Base-by-base conservation (phyloP, 2,113 vertebrate species). In the Boleophthalmus pectinirostris region DNA sequence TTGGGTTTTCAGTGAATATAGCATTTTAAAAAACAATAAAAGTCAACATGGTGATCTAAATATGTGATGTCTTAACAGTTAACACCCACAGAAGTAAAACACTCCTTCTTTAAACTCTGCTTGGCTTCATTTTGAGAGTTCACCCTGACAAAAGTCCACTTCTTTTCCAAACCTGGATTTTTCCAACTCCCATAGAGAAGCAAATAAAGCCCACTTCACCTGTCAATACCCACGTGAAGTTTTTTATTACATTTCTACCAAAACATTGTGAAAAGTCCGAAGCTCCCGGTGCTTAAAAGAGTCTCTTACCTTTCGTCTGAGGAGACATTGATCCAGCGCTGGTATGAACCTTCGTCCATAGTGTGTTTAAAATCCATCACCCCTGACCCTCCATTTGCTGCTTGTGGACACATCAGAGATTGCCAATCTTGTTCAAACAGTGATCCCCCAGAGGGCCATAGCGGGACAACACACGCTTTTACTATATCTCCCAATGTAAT, bases 351-450 rank as follows among this genome's bases (percentile, higher is more conserved):
- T 76, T 29, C n/a, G 21, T 74, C 38, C 0, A 13, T 64, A n/a
- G 51, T 38, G 46, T 49, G 63, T 80, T 79, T 77, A 72, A 77
- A 73, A 61, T 70, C 68, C 75, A 73, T 71, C 43, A 68, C 71
- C 68, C 75, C 71, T 76, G 84, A 85, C 80, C 85, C 66, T 8
- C 78, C 74, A 54, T 83, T 79, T 53, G 72, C 79, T 83, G 70
- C 69, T 77, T 84, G 69, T 78, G 83, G 72, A 80, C 85, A 78
- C 72, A 79, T 82, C 80, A 87, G 69, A 84, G 69, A 82, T 84
- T 76, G 74, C n/a, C 80, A 81, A 81, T 85, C 78, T 82, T 79
- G 77, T 82, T 88, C 82, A 88, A 75, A 79, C 66, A 70, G 20
- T 29, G 73, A 72, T 81, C 21, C 49, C 79, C 73, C 73, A 43